These are phyloP conservation scores for Campoplex nolae DNA, from an alignment of 2,888 invertebrate species.

Conservation along the genomic window DNA sequence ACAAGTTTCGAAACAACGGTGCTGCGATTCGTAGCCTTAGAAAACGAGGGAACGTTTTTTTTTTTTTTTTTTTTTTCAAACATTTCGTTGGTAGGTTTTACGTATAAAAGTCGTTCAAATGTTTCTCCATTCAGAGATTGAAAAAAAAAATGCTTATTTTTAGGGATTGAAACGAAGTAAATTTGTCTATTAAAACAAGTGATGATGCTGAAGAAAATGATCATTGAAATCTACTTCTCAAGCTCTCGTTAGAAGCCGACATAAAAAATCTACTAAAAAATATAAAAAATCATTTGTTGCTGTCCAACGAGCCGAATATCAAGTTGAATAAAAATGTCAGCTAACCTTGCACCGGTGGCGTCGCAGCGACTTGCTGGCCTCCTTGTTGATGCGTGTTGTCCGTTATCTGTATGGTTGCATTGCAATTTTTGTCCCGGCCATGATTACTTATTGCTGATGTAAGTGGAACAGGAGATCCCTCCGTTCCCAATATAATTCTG, in stretches of 20 bases:
- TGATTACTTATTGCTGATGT: conserved; percentile 81
- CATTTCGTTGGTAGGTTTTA: too few relatives aligned
- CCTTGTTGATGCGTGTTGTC: conserved; percentile 81
- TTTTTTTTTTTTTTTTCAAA: too few relatives aligned
- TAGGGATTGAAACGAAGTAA: too few relatives aligned
- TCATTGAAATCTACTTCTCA: background rate
- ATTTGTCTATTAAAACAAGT: too few relatives aligned
- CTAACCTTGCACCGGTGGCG: conserved; percentile 80
- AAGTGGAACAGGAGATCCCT: conserved; percentile 80
- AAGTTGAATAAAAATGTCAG: background rate
- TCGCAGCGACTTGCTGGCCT: conserved; percentile 77
- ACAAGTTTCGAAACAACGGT: background rate
- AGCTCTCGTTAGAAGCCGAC: too few relatives aligned
- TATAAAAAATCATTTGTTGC: background rate
- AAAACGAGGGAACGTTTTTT: background rate
- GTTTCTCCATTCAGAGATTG: too few relatives aligned
- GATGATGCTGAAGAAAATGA: background rate
- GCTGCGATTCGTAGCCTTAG: background rate
- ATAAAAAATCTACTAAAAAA: too few relatives aligned
- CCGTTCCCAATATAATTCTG: conserved; percentile 85
- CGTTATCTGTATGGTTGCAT: conserved; percentile 87
- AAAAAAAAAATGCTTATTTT: too few relatives aligned
- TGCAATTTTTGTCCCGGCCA: conserved; percentile 88
- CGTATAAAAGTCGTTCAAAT: too few relatives aligned
- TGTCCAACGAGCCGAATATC: background rate